These are phyloP conservation scores for Sebastolobus alascanus DNA, from an alignment of 2,797 vertebrate species.

Conservation along the genomic window DNA sequence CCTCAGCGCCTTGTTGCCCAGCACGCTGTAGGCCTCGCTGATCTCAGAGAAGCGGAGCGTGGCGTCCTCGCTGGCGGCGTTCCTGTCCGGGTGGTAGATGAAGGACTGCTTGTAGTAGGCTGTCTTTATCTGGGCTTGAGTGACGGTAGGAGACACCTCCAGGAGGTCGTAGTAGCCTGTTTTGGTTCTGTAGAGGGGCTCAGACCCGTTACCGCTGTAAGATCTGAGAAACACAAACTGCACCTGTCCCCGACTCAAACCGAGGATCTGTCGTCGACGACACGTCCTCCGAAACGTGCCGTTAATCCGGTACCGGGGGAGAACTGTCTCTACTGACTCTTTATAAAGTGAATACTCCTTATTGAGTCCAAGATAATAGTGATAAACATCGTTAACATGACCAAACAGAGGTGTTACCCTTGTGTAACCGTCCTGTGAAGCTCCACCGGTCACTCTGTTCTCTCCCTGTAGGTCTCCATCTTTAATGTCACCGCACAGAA, in stretches of 20 bases:
- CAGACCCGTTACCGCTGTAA: slow-evolving; percentile 45
- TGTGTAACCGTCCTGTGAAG: slow-evolving; percentile 9
- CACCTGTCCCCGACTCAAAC: neutral
- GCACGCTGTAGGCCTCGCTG: slow-evolving; percentile 90
- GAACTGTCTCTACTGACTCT: rapidly evolving
- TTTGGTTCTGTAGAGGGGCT: slow-evolving; percentile 74
- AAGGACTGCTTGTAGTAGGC: slow-evolving; percentile 95
- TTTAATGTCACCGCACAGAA: neutral
- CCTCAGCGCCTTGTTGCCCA: slow-evolving; percentile 88
- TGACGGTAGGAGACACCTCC: slow-evolving; percentile 81
- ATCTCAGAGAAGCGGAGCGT: slow-evolving; percentile 88
- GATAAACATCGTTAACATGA: rapidly evolving
- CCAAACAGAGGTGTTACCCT: neutral
- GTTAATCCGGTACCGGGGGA: neutral
- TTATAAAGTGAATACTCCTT: neutral
- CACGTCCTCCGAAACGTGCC: neutral
- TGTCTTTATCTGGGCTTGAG: slow-evolving; percentile 92
- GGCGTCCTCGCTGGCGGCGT: slow-evolving; percentile 86
- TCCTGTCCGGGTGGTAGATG: slow-evolving; percentile 91
- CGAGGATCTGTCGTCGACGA: neutral
- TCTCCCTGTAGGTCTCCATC: neutral
- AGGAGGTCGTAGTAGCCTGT: slow-evolving; percentile 90
- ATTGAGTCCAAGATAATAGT: rapidly evolving
- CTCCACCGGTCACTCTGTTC: neutral
- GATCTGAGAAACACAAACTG: slow-evolving; percentile 32